A percentile compares a stretch with the other conserved stretches of the same genome.
phyloP scores from a whole-genome alignment of 2,113 vertebrate genomes.

The Casuarius casuarius region DNA sequence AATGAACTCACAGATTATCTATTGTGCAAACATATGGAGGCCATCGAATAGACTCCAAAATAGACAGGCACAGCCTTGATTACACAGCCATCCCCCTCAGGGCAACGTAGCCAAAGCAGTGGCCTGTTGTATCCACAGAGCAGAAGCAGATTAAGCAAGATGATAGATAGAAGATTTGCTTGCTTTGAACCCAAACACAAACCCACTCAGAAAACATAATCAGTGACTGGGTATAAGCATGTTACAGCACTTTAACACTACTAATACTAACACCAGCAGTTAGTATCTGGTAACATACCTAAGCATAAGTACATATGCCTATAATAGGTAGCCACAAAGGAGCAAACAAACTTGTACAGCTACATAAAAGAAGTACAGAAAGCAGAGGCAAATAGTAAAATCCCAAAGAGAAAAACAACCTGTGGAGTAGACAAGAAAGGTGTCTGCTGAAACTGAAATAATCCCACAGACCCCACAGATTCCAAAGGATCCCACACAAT shows the following conservation, averaged over 20 bases:
- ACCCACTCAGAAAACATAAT: accelerated
- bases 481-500: no score
- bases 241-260: not conserved
- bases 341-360: not conserved
- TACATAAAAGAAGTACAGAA: accelerated
- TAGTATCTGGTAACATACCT: not conserved
- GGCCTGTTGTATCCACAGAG: not conserved
- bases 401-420: not conserved
- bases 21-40: not conserved
- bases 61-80: not conserved
- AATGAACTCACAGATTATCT: not conserved
- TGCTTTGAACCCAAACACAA: not conserved
- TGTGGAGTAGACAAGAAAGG: not conserved
- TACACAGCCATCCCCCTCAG: not conserved
- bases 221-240: not conserved
- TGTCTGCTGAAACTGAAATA: not conserved
- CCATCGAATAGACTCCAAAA: not conserved
- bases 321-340: not conserved
- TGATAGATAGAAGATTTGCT: no score
- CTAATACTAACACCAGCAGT: not conserved
- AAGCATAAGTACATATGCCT: not conserved
- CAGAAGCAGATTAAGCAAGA: not conserved
- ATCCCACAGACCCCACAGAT: not conserved
- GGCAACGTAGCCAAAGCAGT: not conserved
- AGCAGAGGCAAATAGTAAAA: not conserved